Evolutionary conservation across 2,888 invertebrate species (phyloP).

Genomic region (Trissolcus japonicus): DNA sequence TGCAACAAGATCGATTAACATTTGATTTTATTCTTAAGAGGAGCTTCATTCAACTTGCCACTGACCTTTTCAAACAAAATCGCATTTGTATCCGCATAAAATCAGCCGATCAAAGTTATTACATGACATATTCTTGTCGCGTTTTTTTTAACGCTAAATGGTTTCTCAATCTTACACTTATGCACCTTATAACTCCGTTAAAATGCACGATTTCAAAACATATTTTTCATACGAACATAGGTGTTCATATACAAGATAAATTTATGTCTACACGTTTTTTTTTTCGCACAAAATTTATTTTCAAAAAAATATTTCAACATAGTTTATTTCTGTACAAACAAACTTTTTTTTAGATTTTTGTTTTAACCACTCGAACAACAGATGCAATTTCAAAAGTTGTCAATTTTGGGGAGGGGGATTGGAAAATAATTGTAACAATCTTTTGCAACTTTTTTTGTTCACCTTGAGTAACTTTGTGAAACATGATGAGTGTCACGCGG

Average conservation of each 20-base stretch:
- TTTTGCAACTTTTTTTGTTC: too few relatives aligned
- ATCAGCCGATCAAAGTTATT: constrained; percentile 21
- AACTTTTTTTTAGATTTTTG: not conserved
- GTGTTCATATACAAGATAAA: constrained; percentile 1
- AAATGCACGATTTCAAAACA: too few relatives aligned
- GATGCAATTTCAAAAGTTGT: constrained; percentile 13
- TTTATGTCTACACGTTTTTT: not conserved
- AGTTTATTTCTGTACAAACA: not conserved
- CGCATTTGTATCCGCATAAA: constrained; percentile 39
- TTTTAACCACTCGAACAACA: not conserved
- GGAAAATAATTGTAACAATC: too few relatives aligned
- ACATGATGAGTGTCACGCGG: constrained; percentile 35
- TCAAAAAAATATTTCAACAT: not conserved
- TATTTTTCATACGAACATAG: too few relatives aligned
- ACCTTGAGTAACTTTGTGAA: not conserved
- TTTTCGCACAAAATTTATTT: not conserved
- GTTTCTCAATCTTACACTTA: not conserved
- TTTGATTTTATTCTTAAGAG: constrained; percentile 31
- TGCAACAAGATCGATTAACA: constrained; percentile 25
- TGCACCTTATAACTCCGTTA: too few relatives aligned
- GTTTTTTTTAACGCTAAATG: constrained; percentile 18
- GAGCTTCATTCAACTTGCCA: constrained; percentile 48
- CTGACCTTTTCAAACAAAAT: constrained; percentile 48
- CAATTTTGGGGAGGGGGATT: too few relatives aligned
- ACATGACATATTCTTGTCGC: constrained; percentile 39